phyloP scores from a whole-genome alignment of 2,888 invertebrate genomes.

The Aleiodes testaceus region DNA sequence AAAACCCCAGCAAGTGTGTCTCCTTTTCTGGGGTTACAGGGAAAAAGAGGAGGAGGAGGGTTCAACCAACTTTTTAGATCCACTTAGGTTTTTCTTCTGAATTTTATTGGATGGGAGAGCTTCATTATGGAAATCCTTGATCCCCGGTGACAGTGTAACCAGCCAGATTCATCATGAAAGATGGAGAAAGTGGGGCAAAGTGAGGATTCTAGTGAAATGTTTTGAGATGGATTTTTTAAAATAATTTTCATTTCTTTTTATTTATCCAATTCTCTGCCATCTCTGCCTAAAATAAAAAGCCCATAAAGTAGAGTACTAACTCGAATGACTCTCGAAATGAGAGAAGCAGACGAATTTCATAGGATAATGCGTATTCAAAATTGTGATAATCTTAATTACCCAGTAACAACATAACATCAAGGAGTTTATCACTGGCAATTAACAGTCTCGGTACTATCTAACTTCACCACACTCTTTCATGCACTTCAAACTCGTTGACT shows the following conservation, averaged over 20 bases:
- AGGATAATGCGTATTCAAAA: conserved; percentile 26
- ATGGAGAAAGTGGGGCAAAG: background rate
- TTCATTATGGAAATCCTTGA: background rate
- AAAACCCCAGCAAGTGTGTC: conserved; percentile 34
- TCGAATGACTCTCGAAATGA: conserved; percentile 43
- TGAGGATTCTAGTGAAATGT: no score
- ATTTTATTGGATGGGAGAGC: background rate
- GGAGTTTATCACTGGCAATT: conserved; percentile 58
- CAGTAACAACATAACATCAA: no score
- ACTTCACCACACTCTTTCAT: conserved; percentile 32
- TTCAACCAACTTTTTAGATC: conserved; percentile 20
- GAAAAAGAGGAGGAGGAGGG: background rate
- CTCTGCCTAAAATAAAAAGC: no score
- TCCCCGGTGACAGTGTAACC: no score
- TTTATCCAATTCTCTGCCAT: no score
- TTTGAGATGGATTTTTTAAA: no score
- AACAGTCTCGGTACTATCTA: conserved; percentile 44
- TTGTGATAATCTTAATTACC: no score
- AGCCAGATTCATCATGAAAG: no score
- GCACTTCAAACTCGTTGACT: conserved; percentile 30
- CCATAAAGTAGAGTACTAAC: background rate
- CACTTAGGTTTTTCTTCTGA: background rate
- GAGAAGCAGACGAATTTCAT: conserved; percentile 33
- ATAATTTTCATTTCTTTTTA: no score
- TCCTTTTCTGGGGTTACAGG: background rate